Evolutionary conservation across 1,140 invertebrate genomes (phyloP).

Genomic region (Chelonus insularis): DNA sequence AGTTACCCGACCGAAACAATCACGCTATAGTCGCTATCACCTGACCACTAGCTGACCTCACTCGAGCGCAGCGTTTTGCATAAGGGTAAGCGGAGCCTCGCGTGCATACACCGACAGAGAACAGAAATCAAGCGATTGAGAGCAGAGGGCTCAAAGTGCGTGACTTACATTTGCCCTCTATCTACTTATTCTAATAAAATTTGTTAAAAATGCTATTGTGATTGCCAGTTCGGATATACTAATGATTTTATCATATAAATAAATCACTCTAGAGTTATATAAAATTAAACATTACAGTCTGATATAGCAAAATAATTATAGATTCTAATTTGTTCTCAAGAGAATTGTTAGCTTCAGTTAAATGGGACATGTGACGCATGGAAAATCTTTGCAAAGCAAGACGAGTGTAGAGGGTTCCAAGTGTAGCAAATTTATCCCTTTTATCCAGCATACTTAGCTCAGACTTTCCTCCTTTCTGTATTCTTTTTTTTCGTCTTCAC

Average conservation of each 20-base stretch:
- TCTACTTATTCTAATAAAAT: slow-evolving; percentile 9
- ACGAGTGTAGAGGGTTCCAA: no score
- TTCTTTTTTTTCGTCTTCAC: no score
- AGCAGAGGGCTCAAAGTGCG: slow-evolving; percentile 25
- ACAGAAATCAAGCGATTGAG: slow-evolving; percentile 9
- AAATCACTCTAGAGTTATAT: not conserved
- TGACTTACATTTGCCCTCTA: slow-evolving; percentile 25
- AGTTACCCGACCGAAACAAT: slow-evolving; percentile 12
- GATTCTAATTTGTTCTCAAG: not conserved
- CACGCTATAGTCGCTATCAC: slow-evolving; percentile 17
- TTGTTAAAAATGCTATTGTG: not conserved
- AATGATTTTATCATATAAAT: not conserved
- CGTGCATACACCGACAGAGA: slow-evolving; percentile 1
- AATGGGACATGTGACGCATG: no score
- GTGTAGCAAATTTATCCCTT: no score
- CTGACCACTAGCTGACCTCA: slow-evolving; percentile 8
- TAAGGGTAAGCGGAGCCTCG: not conserved
- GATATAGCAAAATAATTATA: no score
- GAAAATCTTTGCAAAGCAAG: no score
- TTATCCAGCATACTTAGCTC: no score
- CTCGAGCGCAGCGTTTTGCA: slow-evolving; percentile 8
- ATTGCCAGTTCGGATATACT: not conserved
- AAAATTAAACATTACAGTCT: no score
- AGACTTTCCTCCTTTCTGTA: no score
- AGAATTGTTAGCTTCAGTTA: slow-evolving; percentile 2